phyloP scores from a whole-genome alignment of 92 coral and sea anemone genomes.

The Actinernus sp. region DNA sequence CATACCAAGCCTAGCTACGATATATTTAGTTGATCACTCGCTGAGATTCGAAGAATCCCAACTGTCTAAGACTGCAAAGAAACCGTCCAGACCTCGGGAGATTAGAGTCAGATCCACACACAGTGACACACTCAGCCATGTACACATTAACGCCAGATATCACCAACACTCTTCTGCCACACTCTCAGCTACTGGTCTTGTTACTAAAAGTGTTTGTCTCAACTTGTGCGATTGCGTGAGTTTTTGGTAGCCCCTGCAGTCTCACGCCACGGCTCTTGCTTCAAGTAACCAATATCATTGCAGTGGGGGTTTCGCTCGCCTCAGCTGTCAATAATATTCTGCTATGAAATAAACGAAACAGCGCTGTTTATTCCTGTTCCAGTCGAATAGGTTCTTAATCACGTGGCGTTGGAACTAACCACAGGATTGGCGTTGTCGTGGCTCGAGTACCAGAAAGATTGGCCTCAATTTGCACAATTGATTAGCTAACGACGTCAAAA shows the following conservation, averaged over 20 bases:
- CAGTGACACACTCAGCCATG: background rate
- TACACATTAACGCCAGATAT: conserved; percentile 4
- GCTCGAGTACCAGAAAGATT: background rate
- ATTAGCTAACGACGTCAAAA: conserved; percentile 23
- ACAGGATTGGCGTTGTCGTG: conserved; percentile 11
- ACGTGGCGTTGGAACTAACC: conserved; percentile 36
- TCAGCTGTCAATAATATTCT: conserved; percentile 18
- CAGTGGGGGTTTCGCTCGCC: conserved; percentile 16
- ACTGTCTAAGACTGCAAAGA: conserved; percentile 7
- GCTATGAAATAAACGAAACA: background rate
- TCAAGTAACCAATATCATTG: conserved; percentile 8
- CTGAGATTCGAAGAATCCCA: conserved; percentile 25
- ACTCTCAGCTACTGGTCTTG: background rate
- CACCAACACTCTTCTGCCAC: background rate
- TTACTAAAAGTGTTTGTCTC: background rate
- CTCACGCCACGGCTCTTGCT: conserved; percentile 5
- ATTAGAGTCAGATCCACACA: conserved; percentile 4
- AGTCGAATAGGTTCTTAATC: conserved; percentile 10
- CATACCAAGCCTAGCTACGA: conserved; percentile 5
- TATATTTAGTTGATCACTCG: conserved; percentile 9
- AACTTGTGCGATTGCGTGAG: conserved; percentile 4
- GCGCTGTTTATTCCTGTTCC: conserved; percentile 27
- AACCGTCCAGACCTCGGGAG: background rate
- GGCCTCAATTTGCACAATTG: conserved; percentile 22
- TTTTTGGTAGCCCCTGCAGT: background rate